Conservation (phyloP, 2,888 invertebrate genomes). For the Andrena bucephala region DNA sequence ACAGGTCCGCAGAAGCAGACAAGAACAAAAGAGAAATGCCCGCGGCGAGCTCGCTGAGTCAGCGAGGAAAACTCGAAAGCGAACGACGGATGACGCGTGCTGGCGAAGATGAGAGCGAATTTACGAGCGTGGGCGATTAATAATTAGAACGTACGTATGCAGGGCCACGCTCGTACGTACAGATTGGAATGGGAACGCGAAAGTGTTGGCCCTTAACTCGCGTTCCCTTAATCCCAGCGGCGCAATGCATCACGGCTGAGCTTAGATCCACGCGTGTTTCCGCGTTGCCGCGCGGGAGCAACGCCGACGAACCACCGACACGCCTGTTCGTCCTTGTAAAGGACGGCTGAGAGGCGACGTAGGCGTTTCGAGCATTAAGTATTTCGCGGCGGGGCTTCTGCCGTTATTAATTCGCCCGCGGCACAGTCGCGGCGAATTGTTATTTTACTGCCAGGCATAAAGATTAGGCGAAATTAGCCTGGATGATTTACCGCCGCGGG, state of each 20-base stretch:
- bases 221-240: constrained; percentile 51
- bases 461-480: constrained; percentile 79
- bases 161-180: constrained; percentile 30
- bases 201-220: constrained; percentile 49
- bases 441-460: constrained; percentile 78
- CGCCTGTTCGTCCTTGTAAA: constrained; percentile 11
- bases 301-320: constrained; percentile 29
- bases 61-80: neutral
- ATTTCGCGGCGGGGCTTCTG: constrained; percentile 15
- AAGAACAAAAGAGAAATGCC: no score
- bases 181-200: constrained; percentile 48
- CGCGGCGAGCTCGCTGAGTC: neutral
- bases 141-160: constrained; percentile 55
- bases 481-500: constrained; percentile 75
- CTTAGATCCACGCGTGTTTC: constrained; percentile 39
- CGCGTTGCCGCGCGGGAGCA: constrained; percentile 12
- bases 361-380: constrained; percentile 34
- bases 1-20: no score
- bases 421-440: constrained; percentile 70
- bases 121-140: constrained; percentile 42
- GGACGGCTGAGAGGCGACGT: constrained; percentile 2
- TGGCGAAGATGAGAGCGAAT: constrained; percentile 6
- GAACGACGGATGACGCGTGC: constrained; percentile 5
- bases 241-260: constrained; percentile 49
- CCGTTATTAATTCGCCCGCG: constrained; percentile 64